Evolutionary conservation across 2,113 vertebrate species (phyloP), one percentile per base, ranked within the genome.

Genomic region (Pelecanus crispus): DNA sequence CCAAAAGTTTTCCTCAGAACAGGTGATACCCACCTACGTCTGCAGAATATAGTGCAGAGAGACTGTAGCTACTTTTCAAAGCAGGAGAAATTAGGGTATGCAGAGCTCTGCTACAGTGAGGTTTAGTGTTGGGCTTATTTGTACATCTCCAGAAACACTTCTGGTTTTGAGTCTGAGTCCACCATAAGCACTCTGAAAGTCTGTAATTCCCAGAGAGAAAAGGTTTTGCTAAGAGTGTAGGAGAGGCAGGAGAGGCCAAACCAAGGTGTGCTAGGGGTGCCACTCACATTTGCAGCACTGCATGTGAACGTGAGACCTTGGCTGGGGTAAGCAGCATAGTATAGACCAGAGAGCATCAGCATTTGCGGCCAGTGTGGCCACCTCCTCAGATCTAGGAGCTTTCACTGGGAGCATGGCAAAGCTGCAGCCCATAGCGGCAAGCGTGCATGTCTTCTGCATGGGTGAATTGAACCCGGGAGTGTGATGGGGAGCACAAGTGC

Each of bases 301-400:
- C 2, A 1, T 40, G 47, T 13, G 26, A 70, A 40, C 2, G 0
- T 6, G 38, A 74, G 53, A 36, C 28, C 36, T 20, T 7, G 44
- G 8, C 47, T 34, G 40, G 18, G 6, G 45, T 1, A 17, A 77
- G 58, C 88, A 87, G 42, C 40, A 7, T 0, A 8, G 22, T 31
- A 20, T 8, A 50, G 62, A 13, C 1, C 87, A 63, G 59, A 38
- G 28, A 4, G 7, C 50, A 29, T 5, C 22, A 29, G 17, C 34
- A 52, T 0, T 58, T 53, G 13, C 18, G 52, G 4, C 1, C 7
- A 3, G 14, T 1, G 0, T 1, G 34, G 52, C 34, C 22, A 20
- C 5, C 22, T 44, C 47, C 40, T 55, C 20, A 8, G 56, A 65
- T 49, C 31, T 52, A 14, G 66, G 13, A 88, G 49, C 34, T 14